phyloP scores from a whole-genome alignment of 1,140 invertebrate species.

The Caenorhabditis elegans region WBcel235 BX284606.5:8796501-8797000 shows the following conservation, averaged over 20 bases:
- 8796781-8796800: too few relatives aligned
- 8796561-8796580: neutral
- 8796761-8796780: too few relatives aligned
- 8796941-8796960: too few relatives aligned
- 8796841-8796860: conserved; percentile 84
- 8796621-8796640: conserved; percentile 14
- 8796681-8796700: neutral
- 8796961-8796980: too few relatives aligned
- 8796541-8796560: neutral
- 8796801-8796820: conserved; percentile 22
- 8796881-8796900: conserved; percentile 30
- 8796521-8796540: too few relatives aligned
- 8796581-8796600: neutral
- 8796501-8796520: too few relatives aligned
- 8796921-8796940: too few relatives aligned
- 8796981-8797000: too few relatives aligned
- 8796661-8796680: neutral
- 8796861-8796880: conserved; percentile 40
- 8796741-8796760: too few relatives aligned
- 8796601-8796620: neutral
- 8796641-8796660: conserved; percentile 4
- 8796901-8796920: too few relatives aligned
- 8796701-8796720: too few relatives aligned
- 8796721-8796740: too few relatives aligned
- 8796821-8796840: conserved; percentile 76